Base-by-base conservation (phyloP, 2,888 invertebrate genomes). In the Escarpia spicata region DNA sequence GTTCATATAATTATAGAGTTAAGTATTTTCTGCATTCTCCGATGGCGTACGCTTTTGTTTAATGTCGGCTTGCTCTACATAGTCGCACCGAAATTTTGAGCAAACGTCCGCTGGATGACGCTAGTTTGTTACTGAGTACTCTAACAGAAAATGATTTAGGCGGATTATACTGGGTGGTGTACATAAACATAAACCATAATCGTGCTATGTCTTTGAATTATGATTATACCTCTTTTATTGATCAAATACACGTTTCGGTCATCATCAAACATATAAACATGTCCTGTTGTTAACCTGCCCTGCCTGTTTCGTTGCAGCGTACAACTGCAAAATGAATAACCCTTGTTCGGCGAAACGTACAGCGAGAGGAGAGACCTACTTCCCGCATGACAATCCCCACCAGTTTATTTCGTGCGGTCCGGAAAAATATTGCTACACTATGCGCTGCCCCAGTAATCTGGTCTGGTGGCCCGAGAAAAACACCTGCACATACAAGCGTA, bases 331-430 rank as follows among this genome's bases (percentile, higher is more conserved):
- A 91, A 91, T 92, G 3, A 93, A 93, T 90, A 95, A 94, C 93
- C 95, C 95, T 3, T 95, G 95, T 93, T 95, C 95, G 2, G 93
- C 93, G 10, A 94, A 94, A 90, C 95, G 94, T 93, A 93, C 94
- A 8, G 94, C 94, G 90, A 90, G 93, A 10, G 95, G 95, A 4
- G 93, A 93, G 43, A 93, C 95, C 91, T 95, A 95, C 94, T 95
- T 95, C 93, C 93, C 94, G 15, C 92, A 94, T 58, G 93, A 93
- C 31, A 94, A 95, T 92, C 93, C 93, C 3, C 93, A 92, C 89
- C 94, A 94, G 93, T 95, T 94, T 92, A 95, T 95, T 37, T 95
- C 95, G 93, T 95, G 95, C 91, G 95, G 95, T 92, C 93, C 94
- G 92, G 93, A 93, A 15, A 95, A 95, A 9, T 94, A 94, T 43